Base-by-base conservation (phyloP, 2,888 invertebrate species). In the Scaptomyza tumidula region DNA sequence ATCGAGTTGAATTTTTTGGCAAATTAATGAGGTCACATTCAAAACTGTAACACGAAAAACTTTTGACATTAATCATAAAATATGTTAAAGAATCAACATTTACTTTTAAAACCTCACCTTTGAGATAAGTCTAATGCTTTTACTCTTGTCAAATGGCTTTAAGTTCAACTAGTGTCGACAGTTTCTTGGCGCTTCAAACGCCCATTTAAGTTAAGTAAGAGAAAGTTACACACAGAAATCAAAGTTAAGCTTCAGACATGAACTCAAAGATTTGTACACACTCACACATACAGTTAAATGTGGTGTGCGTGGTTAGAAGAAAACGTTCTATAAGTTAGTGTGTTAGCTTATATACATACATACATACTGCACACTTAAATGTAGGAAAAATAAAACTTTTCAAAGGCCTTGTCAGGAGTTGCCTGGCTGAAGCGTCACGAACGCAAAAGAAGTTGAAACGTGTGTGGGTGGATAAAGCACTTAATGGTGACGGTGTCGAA, bases 201-300 rank as follows among this genome's bases (percentile, higher is more conserved):
- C 78, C 64, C 65, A 60, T 81, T 84, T 76, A 87, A 81, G 85
- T 81, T n/a, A n/a, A n/a, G n/a, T n/a, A n/a, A n/a, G 79, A 65
- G 68, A 81, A 78, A 87, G 85, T 87, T 81, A 73, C 60, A 70
- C 75, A 67, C 45, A 70, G 66, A 77, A 77, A 78, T 77, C 76
- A 77, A 74, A 77, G 74, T 74, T 77, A 78, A 77, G 76, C 76
- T 58, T 19, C 57, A 37, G 50, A 70, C 62, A 66, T 63, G 66
- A 75, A 83, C 70, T 76, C 70, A 62, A 58, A 64, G 74, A 69
- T 43, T 52, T 65, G 14, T 48, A 16, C 35, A 48, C 48, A 43
- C 39, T 9, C 44, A 52, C 14, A 24, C 24, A 43, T 27, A 55
- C 31, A 31, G 14, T 35, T 55, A 66, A 62, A 74, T 71, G 71